Base-by-base conservation (phyloP, 2,888 invertebrate genomes). In the Ophion ventricosus region DNA sequence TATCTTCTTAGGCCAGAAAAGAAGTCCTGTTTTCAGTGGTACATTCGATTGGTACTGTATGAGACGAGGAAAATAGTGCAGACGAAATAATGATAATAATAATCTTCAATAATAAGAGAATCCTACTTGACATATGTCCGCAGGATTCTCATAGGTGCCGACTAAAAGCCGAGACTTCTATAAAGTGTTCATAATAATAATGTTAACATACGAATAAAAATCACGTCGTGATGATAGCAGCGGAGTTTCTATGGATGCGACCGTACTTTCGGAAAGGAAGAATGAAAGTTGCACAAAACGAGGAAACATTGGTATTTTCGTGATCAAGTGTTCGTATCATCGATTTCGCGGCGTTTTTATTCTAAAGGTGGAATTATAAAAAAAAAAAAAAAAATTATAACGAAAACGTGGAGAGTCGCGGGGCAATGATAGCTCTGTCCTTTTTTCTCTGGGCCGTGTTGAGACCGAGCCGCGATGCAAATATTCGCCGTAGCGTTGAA, bases 371-470 rank as follows among this genome's bases (percentile, higher is more conserved):
- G 3, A 59, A 40, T 43, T 40, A 73, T 43, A 10, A 14, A 20
- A n/a, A n/a, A n/a, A n/a, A n/a, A n/a, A n/a, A n/a, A n/a, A n/a
- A n/a, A 29, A 64, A 20, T 54, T 20, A n/a, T 0, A 3, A n/a
- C 61, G 25, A 75, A 29, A 23, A 49, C n/a, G n/a, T 54, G 69
- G 11, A 29, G 54, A 20, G 23, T 17, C n/a, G 20, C 23, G 49
- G 70, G 85, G 87, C 85, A 78, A 92, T 92, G 92, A 89, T 92
- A 86, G 87, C 90, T 43, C 77, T 91, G 74, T 88, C 91, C 75
- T 90, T 91, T 86, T 87, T 92, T 81, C 85, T 91, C 69, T 92
- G 92, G 92, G 88, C 88, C 83, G 82, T 91, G 66, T 59, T 90
- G 56, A 88, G 88, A 80, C 76, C 88, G 72, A 86, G 84, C 84